These are phyloP conservation scores for Zaprionus lachaisei DNA, from an alignment of 1,140 invertebrate genomes.

Conservation along the genomic window DNA sequence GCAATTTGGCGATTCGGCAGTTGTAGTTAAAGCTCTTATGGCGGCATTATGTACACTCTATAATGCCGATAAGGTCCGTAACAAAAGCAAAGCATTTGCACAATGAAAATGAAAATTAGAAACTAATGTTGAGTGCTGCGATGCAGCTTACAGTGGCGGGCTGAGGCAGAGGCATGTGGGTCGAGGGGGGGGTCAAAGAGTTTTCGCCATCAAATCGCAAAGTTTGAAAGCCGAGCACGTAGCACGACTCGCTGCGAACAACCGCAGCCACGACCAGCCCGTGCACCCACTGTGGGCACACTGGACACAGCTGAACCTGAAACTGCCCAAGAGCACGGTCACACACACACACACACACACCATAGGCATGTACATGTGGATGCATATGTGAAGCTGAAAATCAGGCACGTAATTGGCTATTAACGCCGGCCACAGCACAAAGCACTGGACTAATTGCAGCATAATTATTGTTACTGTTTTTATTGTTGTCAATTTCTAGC, in stretches of 20 bases:
- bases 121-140: slow-evolving; percentile 46
- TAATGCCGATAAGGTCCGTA: slow-evolving; percentile 30
- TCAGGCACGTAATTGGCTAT: slow-evolving; percentile 75
- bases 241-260: slow-evolving; percentile 30
- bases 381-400: slow-evolving; percentile 39
- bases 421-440: slow-evolving; percentile 63
- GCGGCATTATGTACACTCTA: background rate
- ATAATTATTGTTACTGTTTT: slow-evolving; percentile 18
- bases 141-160: background rate
- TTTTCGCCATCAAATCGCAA: slow-evolving; percentile 72
- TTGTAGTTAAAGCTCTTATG: background rate
- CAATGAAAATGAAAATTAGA: slow-evolving; percentile 67
- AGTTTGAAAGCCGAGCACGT: slow-evolving; percentile 71
- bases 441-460: slow-evolving; percentile 54
- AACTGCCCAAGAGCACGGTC: slow-evolving; percentile 9
- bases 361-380: background rate
- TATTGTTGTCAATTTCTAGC: slow-evolving; percentile 34
- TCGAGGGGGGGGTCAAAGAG: slow-evolving; percentile 17
- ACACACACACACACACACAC: slow-evolving; percentile 6
- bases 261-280: slow-evolving; percentile 35
- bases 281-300: background rate
- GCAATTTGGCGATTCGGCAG: background rate
- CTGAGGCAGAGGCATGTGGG: background rate
- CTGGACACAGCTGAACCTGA: slow-evolving; percentile 43
- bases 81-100: slow-evolving; percentile 43